These are phyloP conservation scores for Solenodon paradoxus DNA, from an alignment of 2,113 vertebrate species.

Conservation along the genomic window DNA sequence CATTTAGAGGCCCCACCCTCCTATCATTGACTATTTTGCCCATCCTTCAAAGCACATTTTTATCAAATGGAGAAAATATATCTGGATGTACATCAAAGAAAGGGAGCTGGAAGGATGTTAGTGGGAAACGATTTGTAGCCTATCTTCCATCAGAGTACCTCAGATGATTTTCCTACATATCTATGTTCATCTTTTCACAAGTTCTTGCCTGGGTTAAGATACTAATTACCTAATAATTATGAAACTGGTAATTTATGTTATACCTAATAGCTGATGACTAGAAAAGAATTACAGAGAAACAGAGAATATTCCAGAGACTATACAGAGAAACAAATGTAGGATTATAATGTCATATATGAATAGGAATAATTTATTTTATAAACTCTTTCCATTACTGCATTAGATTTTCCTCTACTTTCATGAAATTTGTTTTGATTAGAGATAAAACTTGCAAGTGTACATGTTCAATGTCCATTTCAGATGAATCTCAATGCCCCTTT, in stretches of 20 bases:
- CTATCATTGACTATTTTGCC: neutral
- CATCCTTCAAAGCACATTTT: slow-evolving; percentile 22
- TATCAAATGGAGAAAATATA: slow-evolving; percentile 22
- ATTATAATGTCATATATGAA: neutral
- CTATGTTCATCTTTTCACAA: neutral
- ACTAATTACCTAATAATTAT: neutral
- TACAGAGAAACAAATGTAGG: neutral
- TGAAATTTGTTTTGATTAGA: neutral
- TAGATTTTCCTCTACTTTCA: neutral
- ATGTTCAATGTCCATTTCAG: neutral
- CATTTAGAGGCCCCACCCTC: neutral
- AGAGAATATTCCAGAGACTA: too few relatives aligned
- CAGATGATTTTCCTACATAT: neutral
- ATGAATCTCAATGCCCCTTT: neutral
- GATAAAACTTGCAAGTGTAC: neutral
- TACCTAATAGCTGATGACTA: neutral
- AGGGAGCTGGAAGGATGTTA: neutral
- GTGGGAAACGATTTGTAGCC: neutral
- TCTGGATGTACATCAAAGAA: neutral
- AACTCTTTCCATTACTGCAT: neutral
- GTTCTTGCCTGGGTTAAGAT: neutral
- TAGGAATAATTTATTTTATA: neutral
- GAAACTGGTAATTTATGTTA: neutral
- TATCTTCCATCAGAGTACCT: neutral
- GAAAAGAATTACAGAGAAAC: neutral